phyloP scores from a whole-genome alignment of 2,888 invertebrate genomes.

The Adelognathus sp. region DNA sequence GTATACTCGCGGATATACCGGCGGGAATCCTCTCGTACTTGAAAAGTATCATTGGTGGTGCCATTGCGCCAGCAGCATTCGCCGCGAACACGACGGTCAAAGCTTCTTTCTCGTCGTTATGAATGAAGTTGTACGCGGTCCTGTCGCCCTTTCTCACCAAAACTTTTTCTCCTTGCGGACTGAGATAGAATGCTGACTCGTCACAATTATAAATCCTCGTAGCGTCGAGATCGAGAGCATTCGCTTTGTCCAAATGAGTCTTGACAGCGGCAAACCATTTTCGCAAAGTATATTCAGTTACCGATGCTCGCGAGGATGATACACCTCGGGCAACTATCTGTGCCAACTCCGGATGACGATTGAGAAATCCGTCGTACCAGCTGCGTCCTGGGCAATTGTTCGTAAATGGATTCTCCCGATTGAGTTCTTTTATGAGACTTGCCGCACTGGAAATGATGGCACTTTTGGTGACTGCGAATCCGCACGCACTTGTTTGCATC shows the following conservation, averaged over 20 bases:
- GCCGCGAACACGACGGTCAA: neutral
- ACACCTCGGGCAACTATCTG: conserved; percentile 31
- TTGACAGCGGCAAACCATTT: conserved; percentile 20
- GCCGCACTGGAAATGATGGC: conserved; percentile 56
- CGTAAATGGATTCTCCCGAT: conserved; percentile 52
- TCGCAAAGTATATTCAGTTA: conserved; percentile 12
- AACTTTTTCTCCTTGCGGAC: neutral
- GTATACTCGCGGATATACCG: neutral
- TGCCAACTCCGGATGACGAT: conserved; percentile 19
- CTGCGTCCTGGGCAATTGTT: conserved; percentile 56
- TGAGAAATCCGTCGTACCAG: conserved; percentile 53
- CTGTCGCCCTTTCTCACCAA: neutral
- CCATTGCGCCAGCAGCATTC: neutral
- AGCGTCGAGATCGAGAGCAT: conserved; percentile 5
- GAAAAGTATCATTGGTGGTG: neutral
- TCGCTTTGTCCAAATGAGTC: neutral
- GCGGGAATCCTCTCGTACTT: neutral
- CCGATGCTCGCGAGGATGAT: conserved; percentile 1
- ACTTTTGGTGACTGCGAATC: conserved; percentile 31
- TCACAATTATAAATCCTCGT: conserved; percentile 20
- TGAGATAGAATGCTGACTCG: conserved; percentile 4
- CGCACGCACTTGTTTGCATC: conserved; percentile 8
- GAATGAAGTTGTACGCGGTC: neutral
- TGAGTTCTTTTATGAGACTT: conserved; percentile 41
- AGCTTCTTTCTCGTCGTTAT: neutral